Evolutionary conservation across 2,797 vertebrate genomes (phyloP), one percentile per base, ranked within the genome.

Genomic region (Holocentrus rufus): DNA sequence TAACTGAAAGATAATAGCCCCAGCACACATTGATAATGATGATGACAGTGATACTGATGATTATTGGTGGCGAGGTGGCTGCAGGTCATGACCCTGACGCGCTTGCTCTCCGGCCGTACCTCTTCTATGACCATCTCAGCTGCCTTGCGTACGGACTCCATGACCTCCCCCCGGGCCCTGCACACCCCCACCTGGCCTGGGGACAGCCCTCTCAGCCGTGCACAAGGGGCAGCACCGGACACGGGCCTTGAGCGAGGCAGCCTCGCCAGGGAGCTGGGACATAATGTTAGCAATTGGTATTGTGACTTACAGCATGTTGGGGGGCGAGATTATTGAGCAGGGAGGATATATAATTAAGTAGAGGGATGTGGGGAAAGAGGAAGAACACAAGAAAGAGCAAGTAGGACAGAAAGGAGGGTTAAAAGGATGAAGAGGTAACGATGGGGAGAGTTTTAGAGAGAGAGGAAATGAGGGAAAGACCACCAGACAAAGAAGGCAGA

Each of bases 51-150:
- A 31, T 15, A 14, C 42, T 63, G 39, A 15, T 46, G 7, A 65
- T 20, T 3, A 4, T 13, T 60, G 15, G 20, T n/a, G 34, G 30
- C 42, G 25, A 42, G n/a, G 27, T 52, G 22, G 11, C 1, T 55
- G 8, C 22, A 47, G 14, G 22, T 57, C 54, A 27, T 50, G 20
- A 77, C n/a, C 25, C 2, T 22, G 9, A 47, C 11, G 22, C 8
- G 17, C 22, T 11, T 53, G 34, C 34, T 27, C 49, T 65, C 13
- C 13, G 10, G 8, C 44, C 82, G 7, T 90, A 95, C 94, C 93
- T 95, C 91, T 39, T 95, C 91, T 17, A 94, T 92, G 58, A 94
- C 94, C 93, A 96, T 93, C 86, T 96, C 93, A 0, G 80, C 80
- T 0, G 92, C 95, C 39, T 68, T 77, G 85, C 91, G 93, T 74